These are phyloP conservation scores for Microtus montanus DNA, from an alignment of 2,113 vertebrate species.

Conservation along the genomic window DNA sequence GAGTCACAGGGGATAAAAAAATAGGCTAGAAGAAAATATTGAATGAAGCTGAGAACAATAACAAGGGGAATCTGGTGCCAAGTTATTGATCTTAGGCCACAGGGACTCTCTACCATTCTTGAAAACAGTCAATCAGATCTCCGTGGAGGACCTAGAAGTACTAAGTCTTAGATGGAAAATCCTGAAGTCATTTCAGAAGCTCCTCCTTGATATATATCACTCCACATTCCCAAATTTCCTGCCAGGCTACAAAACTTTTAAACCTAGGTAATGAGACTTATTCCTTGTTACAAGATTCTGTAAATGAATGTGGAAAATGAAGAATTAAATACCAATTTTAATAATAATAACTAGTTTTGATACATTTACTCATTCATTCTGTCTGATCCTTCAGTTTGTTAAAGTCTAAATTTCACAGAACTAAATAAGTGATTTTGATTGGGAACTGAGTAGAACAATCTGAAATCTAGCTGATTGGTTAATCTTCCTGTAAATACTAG, in stretches of 20 bases:
- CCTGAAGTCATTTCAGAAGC: background rate
- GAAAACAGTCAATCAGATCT: background rate
- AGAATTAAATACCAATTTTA: background rate
- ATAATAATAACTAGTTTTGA: background rate
- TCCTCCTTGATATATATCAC: background rate
- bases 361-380: background rate
- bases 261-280: no score
- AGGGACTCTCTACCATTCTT: background rate
- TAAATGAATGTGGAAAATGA: background rate
- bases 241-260: background rate
- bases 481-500: background rate
- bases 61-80: background rate
- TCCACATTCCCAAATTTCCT: background rate
- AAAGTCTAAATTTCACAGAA: background rate
- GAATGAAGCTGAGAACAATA: background rate
- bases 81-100: background rate
- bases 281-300: background rate
- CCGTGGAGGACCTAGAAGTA: background rate
- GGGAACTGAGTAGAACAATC: background rate
- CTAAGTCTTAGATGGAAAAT: background rate
- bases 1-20: background rate
- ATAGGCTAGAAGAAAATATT: background rate
- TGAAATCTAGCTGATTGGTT: background rate
- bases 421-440: background rate
- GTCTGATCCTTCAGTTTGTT: background rate